Conservation (phyloP, 1,140 invertebrate genomes). For the Trachelipus rathkii region DNA sequence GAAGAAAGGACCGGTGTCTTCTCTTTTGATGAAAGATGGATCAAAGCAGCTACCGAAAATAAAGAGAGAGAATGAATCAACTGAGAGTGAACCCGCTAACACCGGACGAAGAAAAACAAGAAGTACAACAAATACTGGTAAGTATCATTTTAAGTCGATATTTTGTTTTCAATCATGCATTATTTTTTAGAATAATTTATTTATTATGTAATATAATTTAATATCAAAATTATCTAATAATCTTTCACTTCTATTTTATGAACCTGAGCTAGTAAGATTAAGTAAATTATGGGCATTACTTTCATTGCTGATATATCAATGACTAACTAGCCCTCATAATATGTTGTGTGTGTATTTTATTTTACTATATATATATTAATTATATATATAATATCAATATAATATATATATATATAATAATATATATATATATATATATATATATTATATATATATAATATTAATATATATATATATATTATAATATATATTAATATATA, state of each 20-base stretch:
- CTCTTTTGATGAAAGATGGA: not conserved
- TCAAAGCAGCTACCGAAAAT: not conserved
- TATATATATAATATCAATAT: no score
- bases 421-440: not conserved
- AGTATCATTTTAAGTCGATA: not conserved
- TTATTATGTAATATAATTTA: not conserved
- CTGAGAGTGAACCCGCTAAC: not conserved
- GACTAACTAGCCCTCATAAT: not conserved
- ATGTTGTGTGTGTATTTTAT: not conserved
- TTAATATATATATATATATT: not conserved
- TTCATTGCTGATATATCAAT: not conserved
- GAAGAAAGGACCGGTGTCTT: not conserved
- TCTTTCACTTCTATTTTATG: no score
- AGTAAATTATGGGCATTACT: no score
- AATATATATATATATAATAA: not conserved
- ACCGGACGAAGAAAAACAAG: not conserved
- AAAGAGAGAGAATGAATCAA: not conserved
- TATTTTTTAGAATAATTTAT: not conserved
- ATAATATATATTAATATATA: not conserved
- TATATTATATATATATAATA: not conserved
- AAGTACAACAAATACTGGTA: conserved; percentile 4
- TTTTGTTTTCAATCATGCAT: not conserved
- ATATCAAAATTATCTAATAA: no score
- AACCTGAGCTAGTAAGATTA: no score
- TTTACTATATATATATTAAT: no score